Evolutionary conservation across 1,140 invertebrate genomes (phyloP), one percentile per base, ranked within the genome.

Genomic region (Atta colombica): DNA sequence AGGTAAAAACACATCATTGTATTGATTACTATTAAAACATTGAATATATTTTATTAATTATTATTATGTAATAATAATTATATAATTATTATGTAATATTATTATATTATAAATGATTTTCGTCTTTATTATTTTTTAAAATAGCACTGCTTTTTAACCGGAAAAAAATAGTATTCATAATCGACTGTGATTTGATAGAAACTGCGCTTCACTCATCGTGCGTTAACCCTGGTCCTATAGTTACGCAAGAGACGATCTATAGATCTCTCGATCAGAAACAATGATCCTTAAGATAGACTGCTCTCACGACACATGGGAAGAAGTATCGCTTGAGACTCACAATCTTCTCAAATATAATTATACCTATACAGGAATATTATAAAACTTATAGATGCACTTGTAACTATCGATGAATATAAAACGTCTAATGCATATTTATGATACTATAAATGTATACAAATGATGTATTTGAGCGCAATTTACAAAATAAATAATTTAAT

Each of bases 281-380:
- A 90, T 85, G 66, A 63, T 53, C 49, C 74, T 60, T 53, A 87
- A 77, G 53, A 85, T 74, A 88, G 77, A 86, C 66, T 58, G 55
- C 39, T 75, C 81, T 77, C 77, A 89, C 88, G 87, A 88, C 89
- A 74, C 60, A 87, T 87, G 86, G 86, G 86, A 88, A 90, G 78
- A 84, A 74, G 68, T 39, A 61, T 61, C 55, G 80, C 39, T 61
- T 31, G 39, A 51, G 55, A 75, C 69, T 84, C 39, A 74, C 39
- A 39, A 1, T 71, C 35, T 31, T 58, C 51, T 71, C 14, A 39
- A 55, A 68, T 68, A 66, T 58, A 74, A 84, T 84, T 28, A 74
- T 74, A 74, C 14, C 31, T 69, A 28, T 14, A 45, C 5, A 7
- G 16, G 25, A 53, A 10, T 5, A n/a, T 35, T 58, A 81, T 55